A percentile compares a stretch with the other conserved stretches of the same genome.
Evolutionary conservation across 2,888 invertebrate species (phyloP).

Genomic region (Drosophila mulleri): DNA sequence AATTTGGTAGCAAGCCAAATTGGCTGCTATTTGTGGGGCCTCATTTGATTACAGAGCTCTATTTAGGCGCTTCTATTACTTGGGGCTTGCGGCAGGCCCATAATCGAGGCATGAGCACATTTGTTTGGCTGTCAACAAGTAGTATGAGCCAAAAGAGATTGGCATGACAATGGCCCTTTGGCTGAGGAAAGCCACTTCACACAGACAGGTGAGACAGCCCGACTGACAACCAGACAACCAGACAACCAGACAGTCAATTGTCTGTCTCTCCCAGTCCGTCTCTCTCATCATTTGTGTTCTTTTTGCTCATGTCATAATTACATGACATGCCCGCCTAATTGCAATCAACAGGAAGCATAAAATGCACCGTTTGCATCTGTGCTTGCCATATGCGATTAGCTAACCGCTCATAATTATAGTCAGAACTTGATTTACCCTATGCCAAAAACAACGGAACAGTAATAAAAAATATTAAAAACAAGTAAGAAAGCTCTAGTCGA

Average conservation of each 20-base stretch:
- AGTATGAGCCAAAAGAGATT: slow-evolving; percentile 15
- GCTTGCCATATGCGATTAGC: slow-evolving; percentile 23
- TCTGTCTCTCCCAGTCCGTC: slow-evolving; percentile 1
- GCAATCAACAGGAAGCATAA: slow-evolving; percentile 63
- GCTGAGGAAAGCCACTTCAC: slow-evolving; percentile 42
- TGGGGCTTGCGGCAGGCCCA: slow-evolving; percentile 20
- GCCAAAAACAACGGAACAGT: neutral
- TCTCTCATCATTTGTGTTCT: slow-evolving; percentile 45
- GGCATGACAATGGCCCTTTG: slow-evolving; percentile 48
- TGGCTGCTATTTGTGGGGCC: slow-evolving; percentile 25
- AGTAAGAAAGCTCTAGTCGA: too few species aligned
- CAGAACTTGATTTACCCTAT: slow-evolving; percentile 27
- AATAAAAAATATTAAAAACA: too few species aligned
- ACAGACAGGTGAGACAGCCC: slow-evolving; percentile 14
- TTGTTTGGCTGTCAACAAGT: slow-evolving; percentile 32
- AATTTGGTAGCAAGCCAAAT: slow-evolving; percentile 40
- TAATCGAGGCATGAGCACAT: slow-evolving; percentile 30
- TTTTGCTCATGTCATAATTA: slow-evolving; percentile 63
- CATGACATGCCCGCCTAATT: slow-evolving; percentile 65
- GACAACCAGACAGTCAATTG: slow-evolving; percentile 11
- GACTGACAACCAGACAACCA: slow-evolving; percentile 4
- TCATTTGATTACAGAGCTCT: slow-evolving; percentile 37
- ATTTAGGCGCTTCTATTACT: slow-evolving; percentile 9
- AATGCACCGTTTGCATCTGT: slow-evolving; percentile 47
- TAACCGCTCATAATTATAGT: slow-evolving; percentile 50